Conservation (phyloP, 2,888 invertebrate species). For the Eubasilissa splendida region DNA sequence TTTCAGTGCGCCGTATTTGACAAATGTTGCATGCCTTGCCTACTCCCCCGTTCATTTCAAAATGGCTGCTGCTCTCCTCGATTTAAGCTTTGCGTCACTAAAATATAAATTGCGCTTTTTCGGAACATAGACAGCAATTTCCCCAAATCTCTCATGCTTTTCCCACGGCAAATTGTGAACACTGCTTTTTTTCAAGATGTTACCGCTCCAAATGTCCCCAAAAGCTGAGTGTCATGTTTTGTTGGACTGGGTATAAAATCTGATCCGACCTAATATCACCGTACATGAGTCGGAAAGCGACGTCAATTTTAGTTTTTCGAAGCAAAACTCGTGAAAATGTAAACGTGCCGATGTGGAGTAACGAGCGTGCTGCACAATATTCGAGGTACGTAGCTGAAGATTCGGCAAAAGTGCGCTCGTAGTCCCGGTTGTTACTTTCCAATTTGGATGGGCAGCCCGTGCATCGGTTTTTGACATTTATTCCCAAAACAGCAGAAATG, state of each 20-base stretch:
- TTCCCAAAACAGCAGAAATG: conserved; percentile 14
- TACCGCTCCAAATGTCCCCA: conserved; percentile 65
- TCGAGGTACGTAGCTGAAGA: conserved; percentile 19
- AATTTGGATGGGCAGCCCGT: neutral
- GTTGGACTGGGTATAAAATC: conserved; percentile 66
- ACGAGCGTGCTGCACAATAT: conserved; percentile 2
- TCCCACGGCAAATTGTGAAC: conserved; percentile 6
- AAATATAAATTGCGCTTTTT: conserved; percentile 58
- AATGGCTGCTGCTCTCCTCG: conserved; percentile 76
- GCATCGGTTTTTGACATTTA: conserved; percentile 17
- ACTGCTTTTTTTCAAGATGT: conserved; percentile 54
- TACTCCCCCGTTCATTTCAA: conserved; percentile 75
- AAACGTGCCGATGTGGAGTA: conserved; percentile 18
- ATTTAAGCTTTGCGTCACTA: conserved; percentile 76
- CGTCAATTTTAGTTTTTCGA: conserved; percentile 60
- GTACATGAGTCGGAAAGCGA: conserved; percentile 70
- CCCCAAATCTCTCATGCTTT: neutral
- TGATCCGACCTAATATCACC: conserved; percentile 73
- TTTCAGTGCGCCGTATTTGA: conserved; percentile 63
- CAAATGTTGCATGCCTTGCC: conserved; percentile 74
- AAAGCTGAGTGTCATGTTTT: conserved; percentile 73
- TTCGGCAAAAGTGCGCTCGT: neutral
- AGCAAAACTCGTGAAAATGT: conserved; percentile 11
- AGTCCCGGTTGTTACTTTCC: conserved; percentile 15
- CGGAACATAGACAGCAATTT: conserved; percentile 23